Conservation (phyloP, 37 sponge, comb jelly and placozoan species). For the Aphrocallistes beatrix region DNA sequence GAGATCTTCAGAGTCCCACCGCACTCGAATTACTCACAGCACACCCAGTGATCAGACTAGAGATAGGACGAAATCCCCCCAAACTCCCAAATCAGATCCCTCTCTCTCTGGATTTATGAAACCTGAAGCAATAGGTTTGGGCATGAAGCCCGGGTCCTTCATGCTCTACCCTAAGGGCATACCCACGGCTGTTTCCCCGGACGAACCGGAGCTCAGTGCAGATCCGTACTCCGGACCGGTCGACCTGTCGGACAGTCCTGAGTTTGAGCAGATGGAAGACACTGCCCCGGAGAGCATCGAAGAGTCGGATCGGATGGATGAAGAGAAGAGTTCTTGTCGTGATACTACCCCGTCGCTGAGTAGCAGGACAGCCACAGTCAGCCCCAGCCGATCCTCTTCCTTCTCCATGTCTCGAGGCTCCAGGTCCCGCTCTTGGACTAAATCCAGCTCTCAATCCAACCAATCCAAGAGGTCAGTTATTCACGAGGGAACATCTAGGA, state of each 20-base stretch:
- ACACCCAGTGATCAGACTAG: too few species aligned
- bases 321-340: background rate
- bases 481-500: too few species aligned
- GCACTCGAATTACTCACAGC: too few species aligned
- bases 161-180: background rate
- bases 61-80: too few species aligned
- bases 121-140: background rate
- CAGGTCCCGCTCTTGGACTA: background rate
- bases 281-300: background rate
- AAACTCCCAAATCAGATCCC: background rate
- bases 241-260: background rate
- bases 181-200: background rate
- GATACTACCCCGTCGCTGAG: background rate
- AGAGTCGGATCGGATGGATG: background rate
- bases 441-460: background rate
- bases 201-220: background rate
- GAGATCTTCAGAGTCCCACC: too few species aligned
- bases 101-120: background rate
- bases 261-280: background rate
- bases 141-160: background rate
- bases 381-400: slow-evolving; percentile 3
- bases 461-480: background rate
- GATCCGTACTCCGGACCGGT: background rate
- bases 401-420: background rate
- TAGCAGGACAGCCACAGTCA: background rate